Evolutionary conservation across 2,113 vertebrate genomes (phyloP).

Genomic region (Hassar affinis): DNA sequence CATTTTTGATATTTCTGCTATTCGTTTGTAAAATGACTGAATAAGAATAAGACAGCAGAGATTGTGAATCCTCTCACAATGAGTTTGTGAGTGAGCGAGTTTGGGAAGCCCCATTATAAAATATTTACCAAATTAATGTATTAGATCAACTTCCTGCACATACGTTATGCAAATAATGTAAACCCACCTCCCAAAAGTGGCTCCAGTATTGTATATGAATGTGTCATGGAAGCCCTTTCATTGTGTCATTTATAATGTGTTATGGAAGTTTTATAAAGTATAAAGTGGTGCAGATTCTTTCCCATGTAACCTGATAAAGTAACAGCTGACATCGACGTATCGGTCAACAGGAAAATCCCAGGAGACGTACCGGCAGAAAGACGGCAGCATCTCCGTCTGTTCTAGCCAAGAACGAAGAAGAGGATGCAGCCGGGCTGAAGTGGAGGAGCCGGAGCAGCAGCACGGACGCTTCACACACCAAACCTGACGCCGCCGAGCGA

Average conservation of each 20-base stretch:
- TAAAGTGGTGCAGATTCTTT: neutral
- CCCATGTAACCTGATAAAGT: neutral
- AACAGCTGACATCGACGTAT: neutral
- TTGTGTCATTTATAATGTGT: no score
- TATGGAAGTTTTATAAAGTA: neutral
- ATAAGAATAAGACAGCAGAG: no score
- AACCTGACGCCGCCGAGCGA: conserved; percentile 26
- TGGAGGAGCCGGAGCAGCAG: conserved; percentile 26
- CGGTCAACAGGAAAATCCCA: conserved; percentile 74
- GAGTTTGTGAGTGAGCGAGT: no score
- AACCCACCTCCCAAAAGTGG: no score
- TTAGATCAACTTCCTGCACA: no score
- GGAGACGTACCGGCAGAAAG: conserved; percentile 66
- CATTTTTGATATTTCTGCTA: no score
- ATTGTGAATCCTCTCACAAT: no score
- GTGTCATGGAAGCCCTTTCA: neutral
- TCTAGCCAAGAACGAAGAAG: conserved; percentile 31
- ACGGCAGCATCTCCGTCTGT: neutral
- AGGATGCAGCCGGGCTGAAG: conserved; percentile 50
- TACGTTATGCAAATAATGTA: no score
- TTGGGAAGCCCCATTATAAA: no score
- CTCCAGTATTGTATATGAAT: neutral
- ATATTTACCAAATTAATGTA: no score
- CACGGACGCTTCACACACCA: neutral
- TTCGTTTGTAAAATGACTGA: no score